phyloP scores from a whole-genome alignment of 2,888 invertebrate species.

The Ypsolopha sequella region DNA sequence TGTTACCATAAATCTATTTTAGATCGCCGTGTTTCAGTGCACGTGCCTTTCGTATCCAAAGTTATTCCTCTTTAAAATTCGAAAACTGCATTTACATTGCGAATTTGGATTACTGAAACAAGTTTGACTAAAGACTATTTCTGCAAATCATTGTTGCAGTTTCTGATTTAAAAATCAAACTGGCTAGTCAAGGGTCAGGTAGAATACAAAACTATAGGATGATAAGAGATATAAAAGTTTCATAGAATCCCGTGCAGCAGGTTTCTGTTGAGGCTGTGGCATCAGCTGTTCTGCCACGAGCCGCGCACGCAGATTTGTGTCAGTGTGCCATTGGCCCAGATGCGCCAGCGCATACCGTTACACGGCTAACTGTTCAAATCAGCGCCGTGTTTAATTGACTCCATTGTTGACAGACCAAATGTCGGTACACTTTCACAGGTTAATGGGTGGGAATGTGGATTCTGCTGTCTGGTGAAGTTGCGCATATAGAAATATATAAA shows the following conservation, averaged over 20 bases:
- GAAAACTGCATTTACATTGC: conserved; percentile 11
- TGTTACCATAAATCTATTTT: conserved; percentile 25
- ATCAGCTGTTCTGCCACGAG: not conserved
- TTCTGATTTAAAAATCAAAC: too few species aligned
- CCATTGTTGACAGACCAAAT: conserved; percentile 23
- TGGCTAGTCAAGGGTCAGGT: too few species aligned
- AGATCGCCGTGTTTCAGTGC: conserved; percentile 11
- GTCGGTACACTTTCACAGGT: not conserved
- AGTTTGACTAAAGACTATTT: too few species aligned
- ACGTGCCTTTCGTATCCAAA: conserved; percentile 15
- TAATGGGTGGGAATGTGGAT: not conserved
- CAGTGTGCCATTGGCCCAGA: conserved; percentile 59
- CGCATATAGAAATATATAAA: too few species aligned
- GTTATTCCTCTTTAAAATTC: conserved; percentile 23
- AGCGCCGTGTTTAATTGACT: conserved; percentile 41
- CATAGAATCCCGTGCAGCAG: too few species aligned
- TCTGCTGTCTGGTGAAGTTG: too few species aligned
- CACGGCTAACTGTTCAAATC: conserved; percentile 56
- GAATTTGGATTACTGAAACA: too few species aligned
- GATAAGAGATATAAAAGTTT: too few species aligned
- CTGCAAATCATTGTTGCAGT: too few species aligned
- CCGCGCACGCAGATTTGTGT: conserved; percentile 34
- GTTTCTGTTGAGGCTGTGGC: too few species aligned
- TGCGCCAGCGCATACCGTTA: conserved; percentile 51
- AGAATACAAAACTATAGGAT: too few species aligned